Base-by-base conservation (phyloP, 2,888 invertebrate genomes). In the Psylliodes chrysocephalus region DNA sequence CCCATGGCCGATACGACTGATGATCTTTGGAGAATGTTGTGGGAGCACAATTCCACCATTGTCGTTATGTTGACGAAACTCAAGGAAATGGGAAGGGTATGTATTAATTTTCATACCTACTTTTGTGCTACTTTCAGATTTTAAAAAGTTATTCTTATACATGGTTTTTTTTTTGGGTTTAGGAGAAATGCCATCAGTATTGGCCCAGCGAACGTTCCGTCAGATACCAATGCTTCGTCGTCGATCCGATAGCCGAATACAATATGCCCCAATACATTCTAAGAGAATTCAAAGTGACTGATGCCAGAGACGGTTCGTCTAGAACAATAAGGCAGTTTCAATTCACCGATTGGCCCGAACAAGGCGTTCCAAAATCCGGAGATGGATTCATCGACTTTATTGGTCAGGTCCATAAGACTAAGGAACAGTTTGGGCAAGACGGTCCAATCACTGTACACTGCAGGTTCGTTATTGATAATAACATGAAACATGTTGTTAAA, bases 371-470 rank as follows among this genome's bases (percentile, higher is more conserved):
- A 6, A 97, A 97, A 82, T 95, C 95, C 38, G 98, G 97, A 0
- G 99, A 99, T 81, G 96, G 96, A 38, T 99, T 99, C 84, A 98
- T 99, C 73, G 98, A 99, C 84, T 99, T 99, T 85, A 95, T 99
- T 73, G 97, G 98, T 5, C 98, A 99, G 83, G 98, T 99, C 51
- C 99, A 99, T 85, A 98, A 98, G 85, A 99, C 99, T 55, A 99
- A 99, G 85, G 97, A 98, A 80, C 98, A 99, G 83, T 99, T 99
- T 82, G 99, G 99, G 4, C 98, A 98, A 81, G 98, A 98, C 79
- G 99, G 99, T 6, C 99, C 99, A 0, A 99, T 99, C 69, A 96
- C 98, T 51, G 98, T 98, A 19, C 98, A 98, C 83, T 96, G 96
- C 90, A 93, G 93, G 92, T 92, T 75, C 68, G 75, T 69, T 12